Evolutionary conservation across 2,797 vertebrate genomes (phyloP).

Genomic region (Tangara arthus): DNA sequence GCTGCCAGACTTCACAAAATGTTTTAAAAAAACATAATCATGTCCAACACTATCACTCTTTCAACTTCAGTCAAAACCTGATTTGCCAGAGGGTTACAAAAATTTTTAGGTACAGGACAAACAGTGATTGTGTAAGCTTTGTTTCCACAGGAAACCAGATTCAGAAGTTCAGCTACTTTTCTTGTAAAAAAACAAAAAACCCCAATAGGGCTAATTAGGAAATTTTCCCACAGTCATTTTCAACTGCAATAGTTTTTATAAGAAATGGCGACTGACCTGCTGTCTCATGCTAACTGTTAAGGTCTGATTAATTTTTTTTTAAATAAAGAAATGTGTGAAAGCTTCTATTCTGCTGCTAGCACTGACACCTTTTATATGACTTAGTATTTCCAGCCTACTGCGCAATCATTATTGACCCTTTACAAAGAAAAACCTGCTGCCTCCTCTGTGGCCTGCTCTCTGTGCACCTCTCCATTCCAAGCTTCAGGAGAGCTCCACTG

Average conservation of each 20-base stretch:
- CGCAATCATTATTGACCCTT: background rate
- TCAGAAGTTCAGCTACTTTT: constrained; percentile 27
- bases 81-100: background rate
- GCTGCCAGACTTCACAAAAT: background rate
- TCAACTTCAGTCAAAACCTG: background rate
- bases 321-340: background rate
- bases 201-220: background rate
- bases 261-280: background rate
- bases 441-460: background rate
- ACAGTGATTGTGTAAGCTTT: constrained; percentile 25
- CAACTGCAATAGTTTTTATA: background rate
- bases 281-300: background rate
- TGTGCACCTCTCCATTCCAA: background rate
- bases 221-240: constrained; percentile 5
- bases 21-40: background rate
- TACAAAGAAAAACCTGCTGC: background rate
- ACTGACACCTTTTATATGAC: background rate
- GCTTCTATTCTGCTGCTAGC: background rate
- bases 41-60: background rate
- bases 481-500: background rate
- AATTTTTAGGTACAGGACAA: constrained; percentile 11
- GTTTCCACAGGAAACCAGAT: constrained; percentile 50
- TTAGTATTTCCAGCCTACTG: background rate
- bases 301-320: background rate
- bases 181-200: background rate